Percentiles rank a stretch among this genome's conserved stretches.
Evolutionary conservation across 2,797 vertebrate species (phyloP).

Genomic region (Bryconaethiops microstoma): DNA sequence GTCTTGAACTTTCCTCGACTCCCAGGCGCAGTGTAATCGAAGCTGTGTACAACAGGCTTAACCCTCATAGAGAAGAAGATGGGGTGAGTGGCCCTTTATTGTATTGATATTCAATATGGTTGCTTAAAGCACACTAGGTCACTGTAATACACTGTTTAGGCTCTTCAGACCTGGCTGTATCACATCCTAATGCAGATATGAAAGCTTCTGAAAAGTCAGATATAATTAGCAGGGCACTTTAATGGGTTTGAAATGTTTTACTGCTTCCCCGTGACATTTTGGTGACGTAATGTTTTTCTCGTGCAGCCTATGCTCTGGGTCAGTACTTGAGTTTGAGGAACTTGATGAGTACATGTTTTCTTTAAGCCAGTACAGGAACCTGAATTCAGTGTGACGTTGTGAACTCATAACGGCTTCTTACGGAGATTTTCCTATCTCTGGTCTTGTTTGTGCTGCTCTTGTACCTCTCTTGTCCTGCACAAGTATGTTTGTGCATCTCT

Average conservation of each 20-base stretch:
- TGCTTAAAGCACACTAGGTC: not conserved
- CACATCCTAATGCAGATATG: not conserved
- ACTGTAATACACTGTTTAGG: not conserved
- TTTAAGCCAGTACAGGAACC: not conserved
- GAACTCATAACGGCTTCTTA: not conserved
- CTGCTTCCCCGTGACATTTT: not conserved
- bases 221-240: not conserved
- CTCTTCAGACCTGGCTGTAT: not conserved
- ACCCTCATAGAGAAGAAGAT: slow-evolving; percentile 98
- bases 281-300: slow-evolving; percentile 2
- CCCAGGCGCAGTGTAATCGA: slow-evolving; percentile 96
- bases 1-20: slow-evolving; percentile 40
- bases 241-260: not conserved
- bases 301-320: not conserved
- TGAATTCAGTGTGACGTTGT: not conserved
- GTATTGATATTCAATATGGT: not conserved
- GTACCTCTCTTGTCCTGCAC: not conserved
- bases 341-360: not conserved
- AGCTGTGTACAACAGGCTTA: slow-evolving; percentile 97
- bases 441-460: slow-evolving; percentile 16
- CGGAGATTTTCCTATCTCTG: not conserved
- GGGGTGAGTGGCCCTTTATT: slow-evolving; percentile 86
- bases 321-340: not conserved
- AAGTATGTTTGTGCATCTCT: slow-evolving; percentile 25
- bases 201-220: not conserved